Conservation (phyloP, 2,888 invertebrate genomes). For the Hoplodrina ambigua region DNA sequence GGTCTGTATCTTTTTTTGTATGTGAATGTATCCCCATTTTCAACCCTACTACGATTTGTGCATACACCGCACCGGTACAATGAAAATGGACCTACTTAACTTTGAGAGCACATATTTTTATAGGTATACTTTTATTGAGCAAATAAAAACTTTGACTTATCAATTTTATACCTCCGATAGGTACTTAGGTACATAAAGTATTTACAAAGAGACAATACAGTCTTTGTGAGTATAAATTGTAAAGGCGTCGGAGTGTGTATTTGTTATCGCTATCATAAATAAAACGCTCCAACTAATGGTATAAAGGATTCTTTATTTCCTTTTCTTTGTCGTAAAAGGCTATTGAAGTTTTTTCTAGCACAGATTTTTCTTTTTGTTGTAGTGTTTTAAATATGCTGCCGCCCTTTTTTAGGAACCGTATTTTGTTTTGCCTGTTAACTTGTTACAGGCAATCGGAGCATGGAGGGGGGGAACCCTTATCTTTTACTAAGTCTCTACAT, state of each 20-base stretch:
- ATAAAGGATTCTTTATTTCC: conserved; percentile 59
- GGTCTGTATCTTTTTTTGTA: too few relatives aligned
- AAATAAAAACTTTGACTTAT: too few relatives aligned
- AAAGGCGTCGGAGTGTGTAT: conserved; percentile 46
- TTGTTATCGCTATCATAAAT: conserved; percentile 60
- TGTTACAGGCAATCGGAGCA: too few relatives aligned
- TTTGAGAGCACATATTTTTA: too few relatives aligned
- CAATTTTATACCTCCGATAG: too few relatives aligned
- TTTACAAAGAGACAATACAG: conserved; percentile 31
- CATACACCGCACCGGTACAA: too few relatives aligned
- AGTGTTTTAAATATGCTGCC: conserved; percentile 7
- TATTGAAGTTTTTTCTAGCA: conserved; percentile 36
- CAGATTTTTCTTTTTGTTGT: conserved; percentile 15
- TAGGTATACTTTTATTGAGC: too few relatives aligned
- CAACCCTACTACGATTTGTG: too few relatives aligned
- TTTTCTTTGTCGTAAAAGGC: conserved; percentile 41
- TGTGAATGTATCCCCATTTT: too few relatives aligned
- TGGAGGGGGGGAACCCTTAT: too few relatives aligned
- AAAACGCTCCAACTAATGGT: conserved; percentile 54
- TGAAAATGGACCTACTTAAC: too few relatives aligned
- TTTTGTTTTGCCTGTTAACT: too few relatives aligned
- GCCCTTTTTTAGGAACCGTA: background rate
- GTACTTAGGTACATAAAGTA: background rate
- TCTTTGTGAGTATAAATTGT: conserved; percentile 43
- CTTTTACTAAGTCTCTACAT: background rate